A percentile compares a stretch with the other conserved stretches of the same genome.
phyloP scores from a whole-genome alignment of 2,888 invertebrate species.

The Quadroppia sp. region DNA sequence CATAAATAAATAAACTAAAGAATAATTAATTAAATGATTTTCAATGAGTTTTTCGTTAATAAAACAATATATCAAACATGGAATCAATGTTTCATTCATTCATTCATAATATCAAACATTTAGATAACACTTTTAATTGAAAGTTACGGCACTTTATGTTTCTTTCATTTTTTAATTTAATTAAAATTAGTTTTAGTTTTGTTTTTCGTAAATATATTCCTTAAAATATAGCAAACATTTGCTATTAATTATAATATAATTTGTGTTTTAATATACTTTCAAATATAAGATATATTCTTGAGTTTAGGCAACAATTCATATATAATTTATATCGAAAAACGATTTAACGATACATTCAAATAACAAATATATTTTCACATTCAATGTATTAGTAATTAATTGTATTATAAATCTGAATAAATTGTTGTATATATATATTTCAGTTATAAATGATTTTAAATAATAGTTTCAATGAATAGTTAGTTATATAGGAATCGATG shows the following conservation, averaged over 20 bases:
- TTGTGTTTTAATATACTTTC: not conserved
- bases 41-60: not conserved
- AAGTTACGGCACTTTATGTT: not conserved
- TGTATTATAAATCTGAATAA: not conserved
- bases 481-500: not conserved
- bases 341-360: not conserved
- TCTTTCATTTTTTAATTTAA: not conserved
- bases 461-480: not conserved
- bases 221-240: not conserved
- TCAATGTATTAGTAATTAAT: not conserved
- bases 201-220: not conserved
- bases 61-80: not conserved
- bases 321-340: not conserved
- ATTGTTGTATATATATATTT: not conserved
- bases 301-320: slow-evolving; percentile 31
- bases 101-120: not conserved
- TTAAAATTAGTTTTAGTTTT: not conserved
- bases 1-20: not conserved
- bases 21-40: too few species aligned
- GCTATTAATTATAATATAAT: not conserved
- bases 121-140: not conserved
- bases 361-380: not conserved
- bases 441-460: not conserved
- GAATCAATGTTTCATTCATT: not conserved
- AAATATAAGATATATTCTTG: slow-evolving; percentile 21